Conservation (phyloP, 2,797 vertebrate genomes). For the Cryptoprocta ferox region DNA sequence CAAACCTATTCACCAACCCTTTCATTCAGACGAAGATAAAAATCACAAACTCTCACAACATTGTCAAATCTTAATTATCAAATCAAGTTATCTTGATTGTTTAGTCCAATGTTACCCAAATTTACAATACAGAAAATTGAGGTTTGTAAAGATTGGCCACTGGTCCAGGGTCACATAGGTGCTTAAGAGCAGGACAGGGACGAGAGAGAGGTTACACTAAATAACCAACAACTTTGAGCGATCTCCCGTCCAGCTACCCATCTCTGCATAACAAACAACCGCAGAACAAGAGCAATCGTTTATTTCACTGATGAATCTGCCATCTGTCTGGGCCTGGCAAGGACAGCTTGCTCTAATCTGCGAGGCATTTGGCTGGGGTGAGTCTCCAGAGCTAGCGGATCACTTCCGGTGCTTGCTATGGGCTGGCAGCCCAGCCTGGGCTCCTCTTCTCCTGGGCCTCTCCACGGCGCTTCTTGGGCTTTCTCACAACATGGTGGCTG, state of each 20-base stretch:
- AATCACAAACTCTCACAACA: not conserved
- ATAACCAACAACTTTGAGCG: too few relatives aligned
- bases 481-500: not conserved
- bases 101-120: not conserved
- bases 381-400: not conserved
- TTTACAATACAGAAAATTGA: not conserved
- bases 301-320: not conserved
- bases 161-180: not conserved
- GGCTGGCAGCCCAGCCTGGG: not conserved
- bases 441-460: not conserved
- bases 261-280: not conserved
- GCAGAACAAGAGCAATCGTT: not conserved
- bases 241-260: not conserved
- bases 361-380: not conserved
- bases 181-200: not conserved
- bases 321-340: not conserved
- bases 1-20: not conserved
- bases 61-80: not conserved
- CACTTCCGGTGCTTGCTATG: not conserved
- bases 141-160: not conserved
- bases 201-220: not conserved
- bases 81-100: not conserved
- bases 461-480: not conserved
- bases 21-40: constrained; percentile 1
- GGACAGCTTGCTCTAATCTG: not conserved